Percentiles rank a stretch among this genome's conserved stretches.
Conservation (phyloP, 2,888 invertebrate species). For the Bimastos eiseni region DNA sequence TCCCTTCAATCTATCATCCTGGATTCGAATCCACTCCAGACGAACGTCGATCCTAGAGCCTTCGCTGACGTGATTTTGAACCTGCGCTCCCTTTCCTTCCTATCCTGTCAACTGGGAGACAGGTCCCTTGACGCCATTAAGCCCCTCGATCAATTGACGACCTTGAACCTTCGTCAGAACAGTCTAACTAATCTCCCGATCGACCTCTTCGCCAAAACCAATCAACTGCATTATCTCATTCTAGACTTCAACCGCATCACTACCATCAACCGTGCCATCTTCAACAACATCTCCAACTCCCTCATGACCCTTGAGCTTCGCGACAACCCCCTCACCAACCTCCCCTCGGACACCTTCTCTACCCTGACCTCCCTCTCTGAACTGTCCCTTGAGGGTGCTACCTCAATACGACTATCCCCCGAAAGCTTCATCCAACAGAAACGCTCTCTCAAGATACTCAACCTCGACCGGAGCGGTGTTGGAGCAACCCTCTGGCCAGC, state of each 20-base stretch:
- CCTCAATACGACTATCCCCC: background rate
- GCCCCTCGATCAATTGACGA: background rate
- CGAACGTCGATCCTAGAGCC: background rate
- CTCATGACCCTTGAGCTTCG: background rate
- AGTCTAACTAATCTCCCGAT: conserved; percentile 17
- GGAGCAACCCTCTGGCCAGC: background rate
- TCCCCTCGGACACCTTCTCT: background rate
- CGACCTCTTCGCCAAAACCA: background rate
- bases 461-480: background rate
- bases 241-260: conserved; percentile 24
- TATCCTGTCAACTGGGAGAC: background rate
- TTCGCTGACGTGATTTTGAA: background rate
- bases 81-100: background rate
- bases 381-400: background rate
- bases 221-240: background rate
- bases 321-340: background rate
- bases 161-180: conserved; percentile 14
- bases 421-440: background rate
- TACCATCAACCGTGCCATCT: background rate
- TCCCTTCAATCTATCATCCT: background rate
- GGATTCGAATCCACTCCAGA: background rate
- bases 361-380: background rate
- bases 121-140: background rate
- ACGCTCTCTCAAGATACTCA: background rate
- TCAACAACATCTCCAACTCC: background rate